These are phyloP conservation scores for Cheilosia soror DNA, from an alignment of 2,888 invertebrate species.

Conservation along the genomic window DNA sequence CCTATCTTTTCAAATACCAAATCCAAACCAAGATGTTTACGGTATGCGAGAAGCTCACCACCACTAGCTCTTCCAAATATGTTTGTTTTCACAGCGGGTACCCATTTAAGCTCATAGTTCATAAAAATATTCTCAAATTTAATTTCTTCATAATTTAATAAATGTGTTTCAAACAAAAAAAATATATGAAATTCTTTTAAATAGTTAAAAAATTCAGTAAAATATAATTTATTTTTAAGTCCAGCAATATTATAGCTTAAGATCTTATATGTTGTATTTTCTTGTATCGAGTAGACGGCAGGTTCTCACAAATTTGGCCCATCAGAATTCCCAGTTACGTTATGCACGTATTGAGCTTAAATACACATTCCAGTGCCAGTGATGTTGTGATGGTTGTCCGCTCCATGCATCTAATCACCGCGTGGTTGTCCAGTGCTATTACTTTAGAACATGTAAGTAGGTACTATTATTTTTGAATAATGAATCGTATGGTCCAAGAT, in stretches of 20 bases:
- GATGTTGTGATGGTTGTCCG: no score
- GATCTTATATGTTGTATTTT: not conserved
- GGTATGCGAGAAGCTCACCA: slow-evolving; percentile 5
- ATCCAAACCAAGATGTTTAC: no score
- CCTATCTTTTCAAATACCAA: no score
- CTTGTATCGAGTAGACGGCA: no score
- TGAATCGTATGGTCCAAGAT: no score
- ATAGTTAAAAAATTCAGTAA: slow-evolving; percentile 14
- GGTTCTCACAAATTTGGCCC: not conserved
- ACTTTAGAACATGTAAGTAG: no score
- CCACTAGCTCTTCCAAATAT: slow-evolving; percentile 28
- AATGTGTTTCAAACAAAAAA: slow-evolving; percentile 18
- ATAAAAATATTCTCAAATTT: slow-evolving; percentile 9
- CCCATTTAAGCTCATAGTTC: slow-evolving; percentile 16
- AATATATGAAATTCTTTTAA: slow-evolving; percentile 24
- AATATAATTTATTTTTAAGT: slow-evolving; percentile 13
- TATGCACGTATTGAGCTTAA: no score
- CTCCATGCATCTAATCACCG: no score
- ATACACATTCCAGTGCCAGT: no score
- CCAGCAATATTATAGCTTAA: slow-evolving; percentile 25
- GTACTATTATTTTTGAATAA: no score
- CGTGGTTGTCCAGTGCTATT: no score
- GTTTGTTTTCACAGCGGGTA: slow-evolving; percentile 22
- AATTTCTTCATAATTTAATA: slow-evolving; percentile 9
- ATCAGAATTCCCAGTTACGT: not conserved